Evolutionary conservation across 1,140 invertebrate species (phyloP).

Genomic region (Drosophila carrolli): DNA sequence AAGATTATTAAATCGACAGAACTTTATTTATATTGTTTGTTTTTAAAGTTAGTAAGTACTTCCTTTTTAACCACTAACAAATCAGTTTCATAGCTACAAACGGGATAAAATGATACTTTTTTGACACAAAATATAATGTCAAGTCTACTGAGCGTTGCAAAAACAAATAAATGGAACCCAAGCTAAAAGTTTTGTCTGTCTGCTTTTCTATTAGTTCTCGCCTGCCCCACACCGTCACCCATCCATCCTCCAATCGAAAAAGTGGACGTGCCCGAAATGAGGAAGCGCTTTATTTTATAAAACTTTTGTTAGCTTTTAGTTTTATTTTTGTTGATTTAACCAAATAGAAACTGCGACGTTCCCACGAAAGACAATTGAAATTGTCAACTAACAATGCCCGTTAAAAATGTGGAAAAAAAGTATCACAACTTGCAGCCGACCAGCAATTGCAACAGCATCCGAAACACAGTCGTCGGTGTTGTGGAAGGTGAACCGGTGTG

Average conservation of each 20-base stretch:
- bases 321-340: constrained; percentile 28
- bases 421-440: constrained; percentile 43
- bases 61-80: too few relatives aligned
- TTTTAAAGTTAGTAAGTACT: too few relatives aligned
- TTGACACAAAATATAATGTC: too few relatives aligned
- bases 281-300: constrained; percentile 70
- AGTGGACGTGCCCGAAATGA: constrained; percentile 35
- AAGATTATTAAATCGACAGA: too few relatives aligned
- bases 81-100: too few relatives aligned
- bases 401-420: constrained; percentile 5
- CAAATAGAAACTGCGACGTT: constrained; percentile 41
- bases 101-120: too few relatives aligned
- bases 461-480: constrained; percentile 29
- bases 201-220: too few relatives aligned
- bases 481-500: constrained; percentile 32
- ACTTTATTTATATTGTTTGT: too few relatives aligned
- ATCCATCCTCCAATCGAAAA: not conserved
- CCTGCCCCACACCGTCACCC: too few relatives aligned
- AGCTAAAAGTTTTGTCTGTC: too few relatives aligned
- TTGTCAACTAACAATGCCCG: constrained; percentile 23
- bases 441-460: constrained; percentile 23
- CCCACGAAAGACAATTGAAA: constrained; percentile 67
- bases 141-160: too few relatives aligned
- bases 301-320: constrained; percentile 28
- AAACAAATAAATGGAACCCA: too few relatives aligned